These are phyloP conservation scores for Nannoperca obscura DNA, from an alignment of 2,797 vertebrate genomes.

Conservation along the genomic window DNA sequence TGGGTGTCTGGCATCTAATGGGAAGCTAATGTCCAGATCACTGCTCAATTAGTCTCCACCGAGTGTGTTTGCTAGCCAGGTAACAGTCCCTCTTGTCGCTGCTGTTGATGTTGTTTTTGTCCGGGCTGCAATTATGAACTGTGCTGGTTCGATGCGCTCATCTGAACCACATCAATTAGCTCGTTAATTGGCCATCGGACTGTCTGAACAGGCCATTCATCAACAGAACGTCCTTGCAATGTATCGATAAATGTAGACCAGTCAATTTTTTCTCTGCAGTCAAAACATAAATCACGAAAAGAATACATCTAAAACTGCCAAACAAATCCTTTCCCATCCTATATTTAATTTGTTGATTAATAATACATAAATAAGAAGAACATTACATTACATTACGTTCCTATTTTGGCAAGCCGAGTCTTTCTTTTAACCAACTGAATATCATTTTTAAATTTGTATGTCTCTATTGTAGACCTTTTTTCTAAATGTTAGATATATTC, in stretches of 20 bases:
- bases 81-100: slow-evolving; percentile 40
- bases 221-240: slow-evolving; percentile 62
- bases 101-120: slow-evolving; percentile 58
- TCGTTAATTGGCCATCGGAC: slow-evolving; percentile 73
- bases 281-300: slow-evolving; percentile 16
- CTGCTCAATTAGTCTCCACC: slow-evolving; percentile 62
- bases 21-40: slow-evolving; percentile 72
- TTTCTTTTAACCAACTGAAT: neutral
- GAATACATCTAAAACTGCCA: slow-evolving; percentile 14
- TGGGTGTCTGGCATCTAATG: slow-evolving; percentile 61
- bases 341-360: neutral
- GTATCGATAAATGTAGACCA: slow-evolving; percentile 40
- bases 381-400: neutral
- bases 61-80: slow-evolving; percentile 56
- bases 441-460: neutral
- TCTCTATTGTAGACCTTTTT: slow-evolving; percentile 1
- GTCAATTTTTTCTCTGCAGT: slow-evolving; percentile 29
- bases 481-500: neutral
- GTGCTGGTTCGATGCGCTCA: slow-evolving; percentile 61
- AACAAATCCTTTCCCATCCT: neutral
- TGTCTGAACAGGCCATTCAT: slow-evolving; percentile 71
- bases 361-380: neutral
- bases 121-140: slow-evolving; percentile 67
- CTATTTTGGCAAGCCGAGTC: neutral
- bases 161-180: slow-evolving; percentile 73